Percentiles rank a stretch among this genome's conserved stretches.
Evolutionary conservation across 2,113 vertebrate species (phyloP).

Genomic region (Neodontobutis hainanensis): DNA sequence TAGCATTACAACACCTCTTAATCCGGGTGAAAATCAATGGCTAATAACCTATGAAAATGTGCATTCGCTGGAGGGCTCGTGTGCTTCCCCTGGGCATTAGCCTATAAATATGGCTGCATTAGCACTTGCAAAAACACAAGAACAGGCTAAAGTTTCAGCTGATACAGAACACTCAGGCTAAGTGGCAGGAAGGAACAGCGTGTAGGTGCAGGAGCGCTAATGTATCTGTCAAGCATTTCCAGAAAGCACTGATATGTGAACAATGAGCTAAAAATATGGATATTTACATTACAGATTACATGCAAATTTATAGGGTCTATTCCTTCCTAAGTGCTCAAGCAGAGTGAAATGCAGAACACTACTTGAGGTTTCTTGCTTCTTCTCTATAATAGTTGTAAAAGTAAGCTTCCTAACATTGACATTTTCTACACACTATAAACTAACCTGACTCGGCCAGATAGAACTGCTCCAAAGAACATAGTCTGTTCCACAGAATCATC

Average conservation of each 20-base stretch:
- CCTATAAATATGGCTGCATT: constrained; percentile 57
- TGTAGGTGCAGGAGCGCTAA: constrained; percentile 3
- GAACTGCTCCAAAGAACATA: too few relatives aligned
- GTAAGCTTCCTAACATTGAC: too few relatives aligned
- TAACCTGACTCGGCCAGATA: too few relatives aligned
- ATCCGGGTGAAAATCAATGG: constrained; percentile 62
- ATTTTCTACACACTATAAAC: too few relatives aligned
- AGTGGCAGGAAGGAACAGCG: constrained; percentile 7
- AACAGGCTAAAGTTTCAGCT: constrained; percentile 32
- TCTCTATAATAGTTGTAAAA: neutral
- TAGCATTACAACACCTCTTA: constrained; percentile 60
- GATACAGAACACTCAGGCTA: constrained; percentile 7
- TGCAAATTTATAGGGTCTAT: neutral
- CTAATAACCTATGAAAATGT: constrained; percentile 69
- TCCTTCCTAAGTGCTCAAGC: neutral
- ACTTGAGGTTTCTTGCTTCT: neutral
- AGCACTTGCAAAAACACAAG: constrained; percentile 37
- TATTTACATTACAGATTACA: constrained; percentile 3
- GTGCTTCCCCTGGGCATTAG: constrained; percentile 23
- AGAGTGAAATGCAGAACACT: too few relatives aligned
- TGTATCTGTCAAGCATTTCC: neutral
- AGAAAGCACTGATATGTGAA: neutral
- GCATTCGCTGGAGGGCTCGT: constrained; percentile 43
- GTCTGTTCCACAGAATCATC: too few relatives aligned
- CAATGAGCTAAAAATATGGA: constrained; percentile 6